A percentile compares a stretch with the other conserved stretches of the same genome.
Conservation (phyloP, 2,797 vertebrate species). For the Tadarida brasiliensis region DNA sequence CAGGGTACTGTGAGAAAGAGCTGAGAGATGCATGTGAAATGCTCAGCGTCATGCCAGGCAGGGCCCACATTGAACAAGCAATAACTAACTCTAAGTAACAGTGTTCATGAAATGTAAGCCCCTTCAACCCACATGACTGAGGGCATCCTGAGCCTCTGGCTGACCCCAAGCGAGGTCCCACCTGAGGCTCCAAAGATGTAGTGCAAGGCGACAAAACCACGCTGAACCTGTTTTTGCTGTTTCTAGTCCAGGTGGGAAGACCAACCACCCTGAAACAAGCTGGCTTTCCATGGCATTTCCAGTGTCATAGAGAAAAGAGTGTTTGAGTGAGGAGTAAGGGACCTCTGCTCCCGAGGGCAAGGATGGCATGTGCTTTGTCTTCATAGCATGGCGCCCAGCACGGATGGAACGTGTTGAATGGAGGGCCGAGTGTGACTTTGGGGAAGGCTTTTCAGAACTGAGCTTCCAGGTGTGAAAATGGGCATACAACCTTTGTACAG, state of each 20-base stretch:
- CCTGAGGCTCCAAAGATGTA: not conserved
- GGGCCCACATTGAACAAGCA: not conserved
- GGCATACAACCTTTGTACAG: not conserved
- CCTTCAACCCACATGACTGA: rapidly evolving
- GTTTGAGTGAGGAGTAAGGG: not conserved
- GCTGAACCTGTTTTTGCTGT: not conserved
- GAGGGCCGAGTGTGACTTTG: rapidly evolving
- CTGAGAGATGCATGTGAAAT: too few species aligned
- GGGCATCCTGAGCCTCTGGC: not conserved
- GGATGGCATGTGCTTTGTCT: not conserved
- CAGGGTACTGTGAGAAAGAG: not conserved
- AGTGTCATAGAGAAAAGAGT: not conserved
- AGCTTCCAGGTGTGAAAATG: not conserved
- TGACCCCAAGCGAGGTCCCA: not conserved
- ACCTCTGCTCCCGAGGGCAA: not conserved
- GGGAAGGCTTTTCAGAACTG: not conserved
- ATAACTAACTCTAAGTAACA: not conserved
- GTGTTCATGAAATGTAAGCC: not conserved
- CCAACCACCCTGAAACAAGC: not conserved
- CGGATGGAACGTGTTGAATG: rapidly evolving
- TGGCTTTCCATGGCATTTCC: not conserved
- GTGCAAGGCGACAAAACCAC: not conserved
- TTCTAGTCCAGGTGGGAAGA: not conserved
- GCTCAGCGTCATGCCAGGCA: too few species aligned
- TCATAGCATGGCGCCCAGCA: not conserved